Percentiles rank a stretch among this genome's conserved stretches.
phyloP scores from a whole-genome alignment of 2,797 vertebrate species.

The Octomys mimax region DNA sequence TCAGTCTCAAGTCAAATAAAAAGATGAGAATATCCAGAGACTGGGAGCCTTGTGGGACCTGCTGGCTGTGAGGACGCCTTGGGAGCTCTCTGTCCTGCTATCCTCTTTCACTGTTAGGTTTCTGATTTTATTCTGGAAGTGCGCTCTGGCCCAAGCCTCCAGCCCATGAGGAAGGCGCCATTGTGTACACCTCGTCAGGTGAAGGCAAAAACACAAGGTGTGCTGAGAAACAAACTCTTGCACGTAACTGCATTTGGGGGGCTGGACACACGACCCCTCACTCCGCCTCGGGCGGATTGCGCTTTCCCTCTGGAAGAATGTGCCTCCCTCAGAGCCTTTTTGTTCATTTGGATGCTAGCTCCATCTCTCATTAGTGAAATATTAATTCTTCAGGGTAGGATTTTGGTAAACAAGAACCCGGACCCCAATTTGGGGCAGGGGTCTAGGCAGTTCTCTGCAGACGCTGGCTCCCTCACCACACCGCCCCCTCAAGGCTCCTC shows the following conservation, averaged over 20 bases:
- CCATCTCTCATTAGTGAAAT: background rate
- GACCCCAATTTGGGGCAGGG: accelerated
- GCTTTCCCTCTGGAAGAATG: background rate
- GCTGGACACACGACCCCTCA: background rate
- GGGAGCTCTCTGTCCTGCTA: background rate
- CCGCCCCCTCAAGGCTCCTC: background rate
- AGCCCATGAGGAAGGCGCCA: background rate
- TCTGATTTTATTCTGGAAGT: conserved; percentile 50
- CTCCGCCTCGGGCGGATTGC: background rate
- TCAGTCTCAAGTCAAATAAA: conserved; percentile 14
- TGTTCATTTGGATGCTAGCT: background rate
- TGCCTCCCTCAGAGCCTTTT: background rate
- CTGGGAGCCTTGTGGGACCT: background rate
- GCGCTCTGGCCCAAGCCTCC: background rate
- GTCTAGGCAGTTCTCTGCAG: background rate
- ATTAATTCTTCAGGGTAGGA: background rate
- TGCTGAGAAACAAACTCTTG: background rate
- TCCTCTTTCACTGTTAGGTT: background rate
- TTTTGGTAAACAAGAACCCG: background rate
- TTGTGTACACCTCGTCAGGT: background rate
- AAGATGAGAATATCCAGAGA: background rate
- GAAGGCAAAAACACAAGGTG: background rate
- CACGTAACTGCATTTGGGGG: accelerated
- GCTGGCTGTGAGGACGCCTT: background rate
- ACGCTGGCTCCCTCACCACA: no score